These are phyloP conservation scores for Etia nguti DNA, from an alignment of 2,113 vertebrate genomes.

Conservation along the genomic window DNA sequence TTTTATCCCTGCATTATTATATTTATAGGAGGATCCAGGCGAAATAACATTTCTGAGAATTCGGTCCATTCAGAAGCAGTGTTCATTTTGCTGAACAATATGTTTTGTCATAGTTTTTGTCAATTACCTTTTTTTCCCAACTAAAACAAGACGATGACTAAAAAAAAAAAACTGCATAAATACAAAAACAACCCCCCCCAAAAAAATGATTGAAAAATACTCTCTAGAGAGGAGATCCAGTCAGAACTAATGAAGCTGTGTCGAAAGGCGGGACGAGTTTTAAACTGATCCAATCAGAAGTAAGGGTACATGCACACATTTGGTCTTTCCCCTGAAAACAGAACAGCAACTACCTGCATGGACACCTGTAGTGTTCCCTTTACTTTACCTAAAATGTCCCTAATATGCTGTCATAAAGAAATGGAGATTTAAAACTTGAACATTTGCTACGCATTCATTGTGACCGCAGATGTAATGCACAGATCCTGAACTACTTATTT, in stretches of 20 bases:
- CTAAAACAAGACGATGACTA: not conserved
- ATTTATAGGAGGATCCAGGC: too few species aligned
- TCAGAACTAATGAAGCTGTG: not conserved
- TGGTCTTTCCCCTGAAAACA: not conserved
- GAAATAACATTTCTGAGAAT: not conserved
- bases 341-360: not conserved
- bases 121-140: not conserved
- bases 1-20: not conserved
- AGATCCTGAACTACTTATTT: not conserved
- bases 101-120: not conserved
- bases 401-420: not conserved
- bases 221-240: not conserved
- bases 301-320: rapidly evolving
- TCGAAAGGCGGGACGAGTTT: not conserved
- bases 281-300: not conserved
- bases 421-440: not conserved
- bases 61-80: not conserved
- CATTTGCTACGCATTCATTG: not conserved
- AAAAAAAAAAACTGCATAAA: not conserved
- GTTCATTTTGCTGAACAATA: not conserved
- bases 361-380: not conserved
- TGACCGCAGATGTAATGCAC: rapidly evolving
- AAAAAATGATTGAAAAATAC: not conserved
- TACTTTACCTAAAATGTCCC: not conserved
- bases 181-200: not conserved